Percentiles rank a stretch among this genome's conserved stretches.
These are phyloP conservation scores for Lepus townsendii DNA, from an alignment of 2,797 vertebrate species.

Conservation along the genomic window DNA sequence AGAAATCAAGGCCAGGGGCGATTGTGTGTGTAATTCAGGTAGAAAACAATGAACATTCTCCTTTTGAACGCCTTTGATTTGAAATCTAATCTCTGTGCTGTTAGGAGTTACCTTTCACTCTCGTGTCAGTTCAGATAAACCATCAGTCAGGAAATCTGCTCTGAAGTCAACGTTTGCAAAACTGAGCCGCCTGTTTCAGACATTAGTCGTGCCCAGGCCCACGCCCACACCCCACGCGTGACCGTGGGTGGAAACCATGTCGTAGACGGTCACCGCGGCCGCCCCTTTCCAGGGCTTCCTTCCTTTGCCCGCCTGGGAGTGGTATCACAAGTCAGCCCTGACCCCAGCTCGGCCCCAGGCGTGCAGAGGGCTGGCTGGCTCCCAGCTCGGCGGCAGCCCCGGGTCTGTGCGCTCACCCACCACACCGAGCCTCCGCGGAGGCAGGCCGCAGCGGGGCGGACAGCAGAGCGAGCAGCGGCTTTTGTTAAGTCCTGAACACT, in stretches of 20 bases:
- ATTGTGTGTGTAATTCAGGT: neutral
- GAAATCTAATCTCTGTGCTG: constrained; percentile 35
- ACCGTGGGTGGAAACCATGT: neutral
- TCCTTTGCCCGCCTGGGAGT: neutral
- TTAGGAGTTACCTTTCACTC: constrained; percentile 1
- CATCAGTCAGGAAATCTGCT: constrained; percentile 29
- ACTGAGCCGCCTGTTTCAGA: neutral
- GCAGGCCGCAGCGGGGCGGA: constrained; percentile 71
- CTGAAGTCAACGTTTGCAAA: neutral
- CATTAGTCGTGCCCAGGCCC: neutral
- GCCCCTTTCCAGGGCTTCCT: neutral
- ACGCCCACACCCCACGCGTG: neutral
- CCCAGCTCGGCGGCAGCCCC: neutral
- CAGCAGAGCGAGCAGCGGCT: constrained; percentile 36
- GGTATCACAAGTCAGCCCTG: neutral
- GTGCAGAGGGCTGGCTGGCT: neutral
- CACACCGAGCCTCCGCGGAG: neutral
- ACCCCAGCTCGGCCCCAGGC: neutral
- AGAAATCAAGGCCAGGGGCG: neutral
- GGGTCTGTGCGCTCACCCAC: constrained; percentile 17
- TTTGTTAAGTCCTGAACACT: constrained; percentile 81
- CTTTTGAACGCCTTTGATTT: neutral
- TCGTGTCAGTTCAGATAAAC: constrained; percentile 28
- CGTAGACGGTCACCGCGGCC: neutral
- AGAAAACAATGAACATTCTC: constrained; percentile 5